Percentiles rank a stretch among this genome's conserved stretches.
phyloP scores from a whole-genome alignment of 2,888 invertebrate species.

The Epinotia brunnichana region DNA sequence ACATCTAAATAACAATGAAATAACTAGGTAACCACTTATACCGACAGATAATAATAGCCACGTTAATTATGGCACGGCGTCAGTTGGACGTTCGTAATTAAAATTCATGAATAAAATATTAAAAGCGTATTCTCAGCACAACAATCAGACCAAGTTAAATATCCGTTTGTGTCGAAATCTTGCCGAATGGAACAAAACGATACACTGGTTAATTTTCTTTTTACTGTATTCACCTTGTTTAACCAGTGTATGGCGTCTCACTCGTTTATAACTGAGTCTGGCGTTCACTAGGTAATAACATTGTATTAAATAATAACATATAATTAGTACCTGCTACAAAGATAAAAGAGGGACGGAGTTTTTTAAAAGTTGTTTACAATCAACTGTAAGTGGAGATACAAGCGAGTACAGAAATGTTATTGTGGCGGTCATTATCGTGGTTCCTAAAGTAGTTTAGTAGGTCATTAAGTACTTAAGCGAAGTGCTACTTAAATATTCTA shows the following conservation, averaged over 20 bases:
- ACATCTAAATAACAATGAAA: slow-evolving; percentile 65
- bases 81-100: slow-evolving; percentile 67
- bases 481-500: slow-evolving; percentile 20
- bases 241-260: slow-evolving; percentile 65
- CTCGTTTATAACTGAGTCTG: slow-evolving; percentile 65
- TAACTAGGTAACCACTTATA: slow-evolving; percentile 52
- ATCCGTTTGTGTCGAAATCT: slow-evolving; percentile 62
- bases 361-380: slow-evolving; percentile 79
- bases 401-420: slow-evolving; percentile 57
- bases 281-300: slow-evolving; percentile 74
- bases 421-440: slow-evolving; percentile 45
- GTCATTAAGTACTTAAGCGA: slow-evolving; percentile 45
- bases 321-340: slow-evolving; percentile 80
- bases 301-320: slow-evolving; percentile 81
- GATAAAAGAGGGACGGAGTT: slow-evolving; percentile 77
- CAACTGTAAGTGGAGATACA: slow-evolving; percentile 75
- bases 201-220: slow-evolving; percentile 66
- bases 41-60: slow-evolving; percentile 66
- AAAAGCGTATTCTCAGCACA: slow-evolving; percentile 60
- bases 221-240: slow-evolving; percentile 60
- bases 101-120: slow-evolving; percentile 68
- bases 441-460: slow-evolving; percentile 45
- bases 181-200: slow-evolving; percentile 61
- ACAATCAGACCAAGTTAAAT: slow-evolving; percentile 66
- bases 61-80: slow-evolving; percentile 60